These are phyloP conservation scores for Hybognathus amarus DNA, from an alignment of 2,797 vertebrate species.

Conservation along the genomic window DNA sequence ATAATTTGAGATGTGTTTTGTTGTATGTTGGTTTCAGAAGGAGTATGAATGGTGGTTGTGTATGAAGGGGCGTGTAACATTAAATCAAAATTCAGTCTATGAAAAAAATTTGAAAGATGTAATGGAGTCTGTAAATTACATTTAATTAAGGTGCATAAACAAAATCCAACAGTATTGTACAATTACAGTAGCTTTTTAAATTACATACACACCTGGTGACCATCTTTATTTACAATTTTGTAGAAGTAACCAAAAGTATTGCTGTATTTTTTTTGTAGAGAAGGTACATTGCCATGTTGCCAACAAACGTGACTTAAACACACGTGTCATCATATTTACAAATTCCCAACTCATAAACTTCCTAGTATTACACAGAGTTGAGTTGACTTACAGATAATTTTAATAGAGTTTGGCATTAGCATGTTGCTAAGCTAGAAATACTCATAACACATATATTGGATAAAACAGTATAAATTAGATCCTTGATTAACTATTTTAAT, in stretches of 20 bases:
- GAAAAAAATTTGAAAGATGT: not conserved
- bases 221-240: not conserved
- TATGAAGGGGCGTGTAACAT: not conserved
- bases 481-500: not conserved
- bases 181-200: not conserved
- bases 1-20: conserved; percentile 1
- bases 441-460: not conserved
- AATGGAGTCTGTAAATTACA: not conserved
- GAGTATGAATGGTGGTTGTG: conserved; percentile 13
- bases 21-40: not conserved
- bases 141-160: not conserved
- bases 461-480: not conserved
- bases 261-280: not conserved
- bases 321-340: not conserved
- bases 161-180: not conserved
- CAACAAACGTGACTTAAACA: not conserved
- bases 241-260: not conserved
- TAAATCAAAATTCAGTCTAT: not conserved
- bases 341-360: not conserved
- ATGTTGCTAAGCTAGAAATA: not conserved
- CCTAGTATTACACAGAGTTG: not conserved
- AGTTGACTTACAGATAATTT: not conserved
- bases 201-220: not conserved
- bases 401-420: not conserved
- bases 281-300: not conserved